Base-by-base conservation (phyloP, 1,140 invertebrate genomes). In the Chironomus striatipennis region DNA sequence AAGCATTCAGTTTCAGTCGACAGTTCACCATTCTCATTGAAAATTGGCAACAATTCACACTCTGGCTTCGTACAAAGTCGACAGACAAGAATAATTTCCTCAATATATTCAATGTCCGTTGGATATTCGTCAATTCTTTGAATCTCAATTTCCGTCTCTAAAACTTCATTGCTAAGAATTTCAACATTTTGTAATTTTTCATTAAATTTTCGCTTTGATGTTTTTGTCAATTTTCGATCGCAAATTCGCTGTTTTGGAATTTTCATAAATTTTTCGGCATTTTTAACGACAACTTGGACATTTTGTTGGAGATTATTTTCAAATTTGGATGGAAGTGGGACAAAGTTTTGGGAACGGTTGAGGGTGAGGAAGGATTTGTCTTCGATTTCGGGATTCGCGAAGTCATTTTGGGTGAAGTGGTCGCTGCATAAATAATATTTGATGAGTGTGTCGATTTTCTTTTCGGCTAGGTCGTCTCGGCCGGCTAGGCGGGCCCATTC, bases 1-100 rank as follows among this genome's bases (percentile, higher is more conserved):
- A 70, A 10, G 18, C 65, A 70, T 70, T 70, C 65, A 70, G 65
- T 70, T 17, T 70, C 65, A 8, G 65, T 15, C 18, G 65, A 18
- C 0, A 70, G 10, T 70, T 18, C 20, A 20, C 65, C 65, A 70
- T 18, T 21, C 7, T 70, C 65, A 70, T 20, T 20, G 20, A 70
- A 70, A 10, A 70, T 70, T 21, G 9, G 17, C 7, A 70, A 9
- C 65, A 70, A 8, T 20, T 70, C 65, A 18, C 2, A 70, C 7
- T 18, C 65, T 8, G 65, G 20, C 7, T 70, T 70, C 2, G 65
- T 17, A 70, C 65, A 70, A 70, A 70, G 65, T 20, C 65, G n/a
- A 70, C 65, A 70, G 18, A 70, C 18, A 7, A 18, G n/a, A 6
- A 18, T 17, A 20, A 21, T 18, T 21, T 70, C 65, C 10, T 70